phyloP scores from a whole-genome alignment of 1,140 invertebrate genomes.

The Bradysia coprophila region DNA sequence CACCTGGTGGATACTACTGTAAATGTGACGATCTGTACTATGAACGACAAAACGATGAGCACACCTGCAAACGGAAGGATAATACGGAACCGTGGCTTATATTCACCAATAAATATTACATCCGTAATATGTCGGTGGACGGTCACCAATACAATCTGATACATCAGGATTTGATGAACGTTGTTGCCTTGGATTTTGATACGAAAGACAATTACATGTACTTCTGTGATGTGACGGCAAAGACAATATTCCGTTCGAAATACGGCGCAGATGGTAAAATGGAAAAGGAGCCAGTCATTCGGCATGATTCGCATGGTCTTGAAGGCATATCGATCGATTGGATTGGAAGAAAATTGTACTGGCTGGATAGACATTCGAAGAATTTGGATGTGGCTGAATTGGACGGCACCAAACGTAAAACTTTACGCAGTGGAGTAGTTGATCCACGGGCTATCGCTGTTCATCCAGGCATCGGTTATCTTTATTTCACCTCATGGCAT shows the following conservation, averaged over 20 bases:
- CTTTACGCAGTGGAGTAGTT: constrained; percentile 66
- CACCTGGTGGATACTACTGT: constrained; percentile 86
- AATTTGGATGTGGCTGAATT: constrained; percentile 84
- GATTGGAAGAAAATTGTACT: constrained; percentile 91
- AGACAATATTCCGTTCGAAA: constrained; percentile 68
- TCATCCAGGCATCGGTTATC: constrained; percentile 83
- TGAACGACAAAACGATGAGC: constrained; percentile 65
- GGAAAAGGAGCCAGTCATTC: constrained; percentile 63
- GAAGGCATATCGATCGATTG: constrained; percentile 96
- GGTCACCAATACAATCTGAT: constrained; percentile 69
- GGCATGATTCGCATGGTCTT: constrained; percentile 83
- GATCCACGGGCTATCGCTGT: constrained; percentile 89
- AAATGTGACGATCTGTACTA: constrained; percentile 92
- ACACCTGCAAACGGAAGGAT: constrained; percentile 79
- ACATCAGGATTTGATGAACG: constrained; percentile 90
- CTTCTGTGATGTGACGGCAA: constrained; percentile 87
- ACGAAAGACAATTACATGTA: constrained; percentile 67
- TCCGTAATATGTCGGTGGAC: constrained; percentile 86
- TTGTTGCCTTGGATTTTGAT: constrained; percentile 92
- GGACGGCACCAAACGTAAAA: constrained; percentile 80
- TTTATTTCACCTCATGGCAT: constrained; percentile 95
- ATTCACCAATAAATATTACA: constrained; percentile 96
- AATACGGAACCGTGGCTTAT: constrained; percentile 75
- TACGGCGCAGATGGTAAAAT: constrained; percentile 26
- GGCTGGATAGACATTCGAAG: constrained; percentile 91